These are phyloP conservation scores for Pedicia rivosa DNA, from an alignment of 2,888 invertebrate species.

Conservation along the genomic window DNA sequence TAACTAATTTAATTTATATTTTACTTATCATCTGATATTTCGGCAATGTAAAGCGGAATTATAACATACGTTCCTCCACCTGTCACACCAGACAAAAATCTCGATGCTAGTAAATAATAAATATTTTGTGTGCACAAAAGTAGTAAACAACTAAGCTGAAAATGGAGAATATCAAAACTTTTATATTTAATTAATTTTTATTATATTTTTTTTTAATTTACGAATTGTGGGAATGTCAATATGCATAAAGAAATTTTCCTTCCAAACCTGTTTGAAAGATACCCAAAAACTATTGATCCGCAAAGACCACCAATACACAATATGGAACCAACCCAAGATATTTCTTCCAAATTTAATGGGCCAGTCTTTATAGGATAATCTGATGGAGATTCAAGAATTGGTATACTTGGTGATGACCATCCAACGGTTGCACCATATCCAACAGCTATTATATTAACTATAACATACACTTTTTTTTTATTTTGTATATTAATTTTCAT, in stretches of 20 bases:
- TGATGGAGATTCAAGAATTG: slow-evolving; percentile 9
- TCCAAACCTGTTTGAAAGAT: slow-evolving; percentile 19
- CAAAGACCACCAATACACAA: slow-evolving; percentile 21
- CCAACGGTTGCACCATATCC: slow-evolving; percentile 6
- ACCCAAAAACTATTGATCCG: slow-evolving; percentile 20
- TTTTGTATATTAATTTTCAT: neutral
- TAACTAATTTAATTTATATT: no score
- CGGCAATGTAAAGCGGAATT: slow-evolving; percentile 7
- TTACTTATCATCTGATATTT: slow-evolving; percentile 7
- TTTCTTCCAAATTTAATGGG: slow-evolving; percentile 16
- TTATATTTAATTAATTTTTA: neutral
- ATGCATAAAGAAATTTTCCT: slow-evolving; percentile 20
- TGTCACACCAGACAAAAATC: slow-evolving; percentile 9
- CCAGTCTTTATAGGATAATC: slow-evolving; percentile 17
- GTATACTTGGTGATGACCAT: slow-evolving; percentile 10
- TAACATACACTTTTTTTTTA: neutral
- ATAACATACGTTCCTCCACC: slow-evolving; percentile 8
- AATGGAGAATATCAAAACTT: no score
- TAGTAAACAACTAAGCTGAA: no score
- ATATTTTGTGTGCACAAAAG: slow-evolving; percentile 4
- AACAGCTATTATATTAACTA: slow-evolving; percentile 5
- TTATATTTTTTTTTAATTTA: neutral
- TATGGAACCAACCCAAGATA: slow-evolving; percentile 19
- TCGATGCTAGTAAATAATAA: slow-evolving; percentile 2
- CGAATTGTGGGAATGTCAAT: slow-evolving; percentile 22